These are phyloP conservation scores for Pseudotriccus pelzelni DNA, from an alignment of 2,797 vertebrate species.

Conservation along the genomic window DNA sequence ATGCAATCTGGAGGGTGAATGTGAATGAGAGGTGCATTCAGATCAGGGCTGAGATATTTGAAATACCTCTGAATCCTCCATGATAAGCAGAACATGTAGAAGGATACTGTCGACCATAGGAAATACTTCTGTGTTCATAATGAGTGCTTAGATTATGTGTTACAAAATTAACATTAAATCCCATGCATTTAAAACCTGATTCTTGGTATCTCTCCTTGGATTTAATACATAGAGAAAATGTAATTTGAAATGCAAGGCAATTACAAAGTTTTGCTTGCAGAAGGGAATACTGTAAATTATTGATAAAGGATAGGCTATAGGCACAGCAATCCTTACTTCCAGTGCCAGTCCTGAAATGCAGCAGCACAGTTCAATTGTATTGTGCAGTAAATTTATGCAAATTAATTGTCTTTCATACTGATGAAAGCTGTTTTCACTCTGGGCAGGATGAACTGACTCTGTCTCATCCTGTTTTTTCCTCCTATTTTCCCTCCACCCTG, in stretches of 20 bases:
- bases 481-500: constrained; percentile 32
- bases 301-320: neutral
- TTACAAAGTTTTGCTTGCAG: neutral
- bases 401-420: constrained; percentile 19
- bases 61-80: neutral
- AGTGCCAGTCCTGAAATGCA: neutral
- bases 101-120: neutral
- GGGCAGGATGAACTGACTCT: neutral
- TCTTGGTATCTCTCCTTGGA: neutral
- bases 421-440: constrained; percentile 37
- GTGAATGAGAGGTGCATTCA: neutral
- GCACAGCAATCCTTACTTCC: neutral
- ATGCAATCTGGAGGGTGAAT: neutral
- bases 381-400: constrained; percentile 1
- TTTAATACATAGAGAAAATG: neutral
- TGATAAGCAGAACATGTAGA: neutral
- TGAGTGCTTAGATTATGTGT: neutral
- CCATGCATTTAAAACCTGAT: neutral
- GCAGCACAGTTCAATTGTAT: neutral
- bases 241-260: neutral
- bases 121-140: neutral
- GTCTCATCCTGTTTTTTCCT: constrained; percentile 58
- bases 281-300: neutral
- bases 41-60: neutral
- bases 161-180: neutral